Percentiles rank a stretch among this genome's conserved stretches.
phyloP scores from a whole-genome alignment of 2,113 vertebrate genomes.

The Corythornis cristatus region DNA sequence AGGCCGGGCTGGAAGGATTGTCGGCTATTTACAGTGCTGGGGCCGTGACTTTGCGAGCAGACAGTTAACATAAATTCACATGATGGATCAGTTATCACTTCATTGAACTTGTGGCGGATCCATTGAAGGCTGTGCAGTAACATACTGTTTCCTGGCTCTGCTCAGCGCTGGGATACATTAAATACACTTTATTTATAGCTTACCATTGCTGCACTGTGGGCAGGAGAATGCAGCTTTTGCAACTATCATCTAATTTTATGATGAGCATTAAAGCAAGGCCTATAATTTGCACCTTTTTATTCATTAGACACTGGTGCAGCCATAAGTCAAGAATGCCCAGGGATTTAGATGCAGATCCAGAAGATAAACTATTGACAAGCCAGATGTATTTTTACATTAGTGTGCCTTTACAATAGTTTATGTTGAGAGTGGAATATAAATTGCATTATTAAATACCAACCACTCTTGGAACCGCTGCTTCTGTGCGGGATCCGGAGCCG shows the following conservation, averaged over 20 bases:
- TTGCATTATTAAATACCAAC: constrained; percentile 86
- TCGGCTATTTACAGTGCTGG: constrained; percentile 80
- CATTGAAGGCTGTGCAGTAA: constrained; percentile 80
- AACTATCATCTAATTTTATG: constrained; percentile 87
- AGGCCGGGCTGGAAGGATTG: constrained; percentile 77
- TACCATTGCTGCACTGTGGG: constrained; percentile 71
- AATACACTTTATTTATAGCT: constrained; percentile 87
- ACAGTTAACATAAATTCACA: constrained; percentile 88
- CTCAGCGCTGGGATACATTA: constrained; percentile 81
- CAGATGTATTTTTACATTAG: constrained; percentile 88
- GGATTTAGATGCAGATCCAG: constrained; percentile 82
- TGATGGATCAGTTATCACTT: constrained; percentile 87
- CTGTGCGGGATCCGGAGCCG: background rate
- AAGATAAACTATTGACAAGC: constrained; percentile 89
- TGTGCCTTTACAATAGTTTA: constrained; percentile 86
- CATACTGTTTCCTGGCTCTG: constrained; percentile 78
- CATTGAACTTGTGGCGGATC: constrained; percentile 82
- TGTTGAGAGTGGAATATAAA: constrained; percentile 87
- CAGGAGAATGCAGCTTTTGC: constrained; percentile 84
- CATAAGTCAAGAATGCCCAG: constrained; percentile 84
- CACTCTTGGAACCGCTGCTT: constrained; percentile 59
- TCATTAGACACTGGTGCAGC: constrained; percentile 83
- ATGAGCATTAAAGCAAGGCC: constrained; percentile 83
- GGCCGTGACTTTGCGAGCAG: constrained; percentile 81
- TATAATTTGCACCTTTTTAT: constrained; percentile 88